phyloP scores from a whole-genome alignment of 2,797 vertebrate species.

The Dipus sagitta region DNA sequence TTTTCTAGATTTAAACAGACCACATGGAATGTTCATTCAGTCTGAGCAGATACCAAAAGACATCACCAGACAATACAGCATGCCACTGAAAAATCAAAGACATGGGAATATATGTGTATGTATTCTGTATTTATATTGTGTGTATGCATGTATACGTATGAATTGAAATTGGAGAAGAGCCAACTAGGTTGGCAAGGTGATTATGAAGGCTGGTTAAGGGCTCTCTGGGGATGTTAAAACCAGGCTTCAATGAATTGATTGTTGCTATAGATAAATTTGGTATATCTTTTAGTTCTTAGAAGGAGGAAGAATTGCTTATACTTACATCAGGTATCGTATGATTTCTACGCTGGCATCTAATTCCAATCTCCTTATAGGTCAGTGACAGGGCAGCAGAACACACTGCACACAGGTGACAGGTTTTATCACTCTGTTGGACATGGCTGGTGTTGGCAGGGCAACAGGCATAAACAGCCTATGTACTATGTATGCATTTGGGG shows the following conservation, averaged over 20 bases:
- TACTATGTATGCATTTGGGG: neutral
- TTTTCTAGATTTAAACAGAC: conserved; percentile 4
- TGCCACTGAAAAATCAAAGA: neutral
- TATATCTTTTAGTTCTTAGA: neutral
- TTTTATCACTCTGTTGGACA: neutral
- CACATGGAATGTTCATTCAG: neutral
- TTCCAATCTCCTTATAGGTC: neutral
- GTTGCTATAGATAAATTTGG: neutral
- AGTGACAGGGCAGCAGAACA: neutral
- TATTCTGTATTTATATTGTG: too few species aligned
- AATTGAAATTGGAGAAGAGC: neutral
- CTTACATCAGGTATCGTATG: neutral
- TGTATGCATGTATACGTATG: too few species aligned
- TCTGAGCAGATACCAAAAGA: neutral
- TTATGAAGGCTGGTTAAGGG: accelerated
- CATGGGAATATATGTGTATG: too few species aligned
- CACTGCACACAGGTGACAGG: too few species aligned
- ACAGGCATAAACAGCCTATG: neutral
- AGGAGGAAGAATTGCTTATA: neutral
- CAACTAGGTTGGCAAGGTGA: neutral
- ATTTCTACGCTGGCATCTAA: neutral
- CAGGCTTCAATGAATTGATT: neutral
- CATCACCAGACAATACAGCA: neutral
- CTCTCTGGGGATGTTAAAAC: neutral
- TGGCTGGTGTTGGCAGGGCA: neutral